Percentiles rank a stretch among this genome's conserved stretches.
Evolutionary conservation across 1,140 invertebrate species (phyloP).

Genomic region (Caenorhabditis tropicalis): DNA sequence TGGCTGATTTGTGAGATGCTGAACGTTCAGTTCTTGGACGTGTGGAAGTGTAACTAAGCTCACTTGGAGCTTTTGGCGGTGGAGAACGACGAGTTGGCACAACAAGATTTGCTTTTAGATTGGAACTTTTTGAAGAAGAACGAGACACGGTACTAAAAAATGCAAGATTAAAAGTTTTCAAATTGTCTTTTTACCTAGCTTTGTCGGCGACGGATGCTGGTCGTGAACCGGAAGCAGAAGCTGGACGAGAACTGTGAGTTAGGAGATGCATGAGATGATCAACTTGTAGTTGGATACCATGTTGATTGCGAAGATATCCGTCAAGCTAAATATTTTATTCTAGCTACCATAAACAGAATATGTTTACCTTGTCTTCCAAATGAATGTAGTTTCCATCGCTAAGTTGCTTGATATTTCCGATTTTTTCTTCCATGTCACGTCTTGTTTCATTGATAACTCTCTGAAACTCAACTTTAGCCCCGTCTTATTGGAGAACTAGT

Average conservation of each 20-base stretch:
- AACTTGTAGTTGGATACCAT: background rate
- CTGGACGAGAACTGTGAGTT: slow-evolving; percentile 16
- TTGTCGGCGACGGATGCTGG: background rate
- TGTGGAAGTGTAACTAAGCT: background rate
- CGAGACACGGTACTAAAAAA: background rate
- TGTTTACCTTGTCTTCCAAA: slow-evolving; percentile 11
- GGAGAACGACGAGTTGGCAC: background rate
- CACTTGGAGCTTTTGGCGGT: slow-evolving; percentile 14
- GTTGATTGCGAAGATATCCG: slow-evolving; percentile 20
- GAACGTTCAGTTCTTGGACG: background rate
- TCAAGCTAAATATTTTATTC: background rate
- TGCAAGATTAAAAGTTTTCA: background rate
- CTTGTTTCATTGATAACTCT: background rate
- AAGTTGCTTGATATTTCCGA: slow-evolving; percentile 20
- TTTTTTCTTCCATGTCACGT: slow-evolving; percentile 13
- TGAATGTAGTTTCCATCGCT: slow-evolving; percentile 27
- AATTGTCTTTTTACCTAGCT: background rate
- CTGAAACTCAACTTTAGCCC: background rate
- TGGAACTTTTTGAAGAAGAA: background rate
- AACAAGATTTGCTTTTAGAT: slow-evolving; percentile 16
- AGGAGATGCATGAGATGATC: slow-evolving; percentile 32
- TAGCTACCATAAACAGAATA: background rate
- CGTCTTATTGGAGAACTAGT: background rate
- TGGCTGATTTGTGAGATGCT: background rate
- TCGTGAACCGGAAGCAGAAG: background rate